Conservation (phyloP, 2,113 vertebrate species). For the Xerus inauris region DNA sequence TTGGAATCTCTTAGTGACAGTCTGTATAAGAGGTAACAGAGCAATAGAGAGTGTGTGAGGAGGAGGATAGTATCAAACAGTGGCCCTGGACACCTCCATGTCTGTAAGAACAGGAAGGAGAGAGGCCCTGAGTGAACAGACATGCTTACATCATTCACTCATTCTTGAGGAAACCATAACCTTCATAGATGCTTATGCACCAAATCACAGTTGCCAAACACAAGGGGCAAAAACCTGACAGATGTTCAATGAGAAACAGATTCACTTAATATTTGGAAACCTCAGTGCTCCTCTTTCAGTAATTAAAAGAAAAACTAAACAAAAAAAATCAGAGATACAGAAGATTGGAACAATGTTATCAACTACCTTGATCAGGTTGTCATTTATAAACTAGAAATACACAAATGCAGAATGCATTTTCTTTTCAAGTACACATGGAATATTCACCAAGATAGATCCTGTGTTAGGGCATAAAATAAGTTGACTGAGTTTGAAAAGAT, state of each 20-base stretch:
- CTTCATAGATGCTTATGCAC: not conserved
- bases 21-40: not conserved
- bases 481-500: not conserved
- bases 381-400: slow-evolving; percentile 14
- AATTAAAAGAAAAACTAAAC: not conserved
- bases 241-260: not conserved
- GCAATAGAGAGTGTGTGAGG: not conserved
- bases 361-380: not conserved
- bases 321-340: not conserved
- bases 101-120: not conserved
- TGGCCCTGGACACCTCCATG: not conserved
- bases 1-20: not conserved
- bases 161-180: not conserved
- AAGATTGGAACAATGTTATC: not conserved
- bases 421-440: not conserved
- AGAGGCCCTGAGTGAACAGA: not conserved
- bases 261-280: not conserved
- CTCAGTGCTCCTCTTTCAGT: not conserved
- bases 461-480: not conserved
- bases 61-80: not conserved
- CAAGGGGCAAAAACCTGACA: not conserved
- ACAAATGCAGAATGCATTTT: not conserved
- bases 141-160: not conserved
- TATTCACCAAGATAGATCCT: not conserved
- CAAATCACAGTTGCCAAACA: not conserved